Evolutionary conservation across 2,113 vertebrate genomes (phyloP), one percentile per base, ranked within the genome.

Genomic region (Cariama cristata): DNA sequence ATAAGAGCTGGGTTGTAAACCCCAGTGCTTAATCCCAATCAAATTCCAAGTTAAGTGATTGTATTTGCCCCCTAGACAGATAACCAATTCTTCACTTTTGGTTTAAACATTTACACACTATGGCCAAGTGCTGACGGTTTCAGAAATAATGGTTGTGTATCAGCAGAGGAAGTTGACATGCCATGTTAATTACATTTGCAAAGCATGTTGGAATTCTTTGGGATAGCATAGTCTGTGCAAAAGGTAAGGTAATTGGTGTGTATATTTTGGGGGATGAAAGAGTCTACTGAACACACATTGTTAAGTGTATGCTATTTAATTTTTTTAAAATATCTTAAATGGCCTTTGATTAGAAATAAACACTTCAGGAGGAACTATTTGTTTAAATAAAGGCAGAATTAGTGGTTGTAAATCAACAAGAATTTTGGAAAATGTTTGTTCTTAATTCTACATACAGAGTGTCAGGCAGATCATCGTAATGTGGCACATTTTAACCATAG

Each of bases 401-500:
- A 69, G 40, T 91, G 23, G 17, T 49, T 75, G 49, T 44, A 90
- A 93, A 85, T 93, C 62, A 81, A 76, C 14, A 69, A 15, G 13
- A 35, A 18, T 85, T 97, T 93, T 82, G 33, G 58, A 86, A 93
- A 62, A 64, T 45, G 17, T 87, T 93, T 93, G 58, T 72, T 83
- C 21, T 47, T 68, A 33, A 35, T 82, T 91, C 73, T 72, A 23
- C 23, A 5, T 33, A 71, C 32, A 56, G 11, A 20, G 0, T 69
- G 14, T 55, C 59, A 87, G 6, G 40, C 5, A 72, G 17, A 49
- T 88, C 52, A 50, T 82, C 15, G 33, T 50, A 42, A 88, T 79
- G 76, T 91, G 72, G 32, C 23, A 35, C 22, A 45, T 87, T 69
- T 94, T 81, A 86, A 45, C 14, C 19, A 22, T 19, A 44, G 15